Conservation (phyloP, 2,888 invertebrate species). For the Ochropleura leucogaster region DNA sequence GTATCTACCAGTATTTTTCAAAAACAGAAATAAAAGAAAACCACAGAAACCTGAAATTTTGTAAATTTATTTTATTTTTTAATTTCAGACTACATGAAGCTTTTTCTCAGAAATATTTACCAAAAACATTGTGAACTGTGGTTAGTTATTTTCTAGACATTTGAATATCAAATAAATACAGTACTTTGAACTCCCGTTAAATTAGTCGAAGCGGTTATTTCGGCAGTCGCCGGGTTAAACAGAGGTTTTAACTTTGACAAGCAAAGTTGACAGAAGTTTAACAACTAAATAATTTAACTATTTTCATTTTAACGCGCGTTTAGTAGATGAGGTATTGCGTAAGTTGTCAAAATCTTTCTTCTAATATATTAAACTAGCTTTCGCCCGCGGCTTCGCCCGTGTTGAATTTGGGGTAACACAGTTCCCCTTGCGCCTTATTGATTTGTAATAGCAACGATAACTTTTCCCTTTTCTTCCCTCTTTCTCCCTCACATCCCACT, state of each 20-base stretch:
- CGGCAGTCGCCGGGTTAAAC: conserved; percentile 47
- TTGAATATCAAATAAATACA: conserved; percentile 40
- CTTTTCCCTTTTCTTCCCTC: too few relatives aligned
- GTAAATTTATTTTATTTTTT: neutral
- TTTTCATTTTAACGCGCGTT: conserved; percentile 20
- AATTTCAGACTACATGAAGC: neutral
- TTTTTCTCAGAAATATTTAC: conserved; percentile 39
- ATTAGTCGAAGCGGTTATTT: conserved; percentile 47
- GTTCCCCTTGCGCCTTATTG: too few relatives aligned
- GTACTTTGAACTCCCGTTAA: conserved; percentile 48
- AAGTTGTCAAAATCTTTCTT: neutral
- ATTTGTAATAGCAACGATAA: too few relatives aligned
- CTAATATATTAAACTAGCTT: too few relatives aligned
- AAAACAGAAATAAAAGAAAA: neutral
- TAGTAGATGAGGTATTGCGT: neutral
- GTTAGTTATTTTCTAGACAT: conserved; percentile 27
- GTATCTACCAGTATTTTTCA: neutral
- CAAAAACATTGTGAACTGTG: conserved; percentile 21
- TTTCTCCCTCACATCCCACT: too few relatives aligned
- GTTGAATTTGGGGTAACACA: too few relatives aligned
- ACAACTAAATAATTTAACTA: conserved; percentile 24
- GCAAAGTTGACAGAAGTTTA: conserved; percentile 38
- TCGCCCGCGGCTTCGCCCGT: too few relatives aligned
- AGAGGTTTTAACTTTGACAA: conserved; percentile 35
- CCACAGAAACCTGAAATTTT: neutral